Base-by-base conservation (phyloP, 1,140 invertebrate genomes). In the Aphis gossypii region DNA sequence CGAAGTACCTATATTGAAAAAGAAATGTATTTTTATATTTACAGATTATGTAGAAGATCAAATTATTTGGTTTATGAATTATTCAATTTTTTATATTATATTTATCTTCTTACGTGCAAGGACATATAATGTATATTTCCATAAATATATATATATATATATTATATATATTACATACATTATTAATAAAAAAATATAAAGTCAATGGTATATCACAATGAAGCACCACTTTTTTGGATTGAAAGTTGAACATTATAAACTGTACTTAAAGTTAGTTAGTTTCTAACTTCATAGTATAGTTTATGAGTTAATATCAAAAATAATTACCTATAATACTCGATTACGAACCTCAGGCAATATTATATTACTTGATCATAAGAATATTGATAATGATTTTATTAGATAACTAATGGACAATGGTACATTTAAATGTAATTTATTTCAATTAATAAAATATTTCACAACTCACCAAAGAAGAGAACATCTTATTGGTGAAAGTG, bases 51-150 rank as follows among this genome's bases (percentile, higher is more conserved):
- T 76, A 76, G 60, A 76, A 76, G 60, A 76, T n/a, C 11, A n/a
- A 76, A 76, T n/a, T 76, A n/a, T 76, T n/a, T 76, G 30, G n/a
- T n/a, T 76, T 76, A 76, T 76, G 60, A 76, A 76, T 76, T 76
- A 76, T 76, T 76, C 60, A 76, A n/a, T 76, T 76, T n/a, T 76
- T 76, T 76, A 18, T 76, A 76, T 76, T 68, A 68, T n/a, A n/a
- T 76, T 35, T 6, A 76, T 76, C 30, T 76, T 76, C 30, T 76
- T n/a, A 76, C 30, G 30, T n/a, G 14, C 30, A 76, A 76, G 14
- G 30, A 76, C 60, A 76, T 76, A 18, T 76, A 76, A 76, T 20
- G 48, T 51, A 51, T 51, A n/a, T n/a, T n/a, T 30, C 3, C 60
- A n/a, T n/a, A 14, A 68, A 68, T 14, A 60, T 30, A 11, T 35